Conservation (phyloP, 92 coral and sea anemone genomes). For the Palythoa grandis region DNA sequence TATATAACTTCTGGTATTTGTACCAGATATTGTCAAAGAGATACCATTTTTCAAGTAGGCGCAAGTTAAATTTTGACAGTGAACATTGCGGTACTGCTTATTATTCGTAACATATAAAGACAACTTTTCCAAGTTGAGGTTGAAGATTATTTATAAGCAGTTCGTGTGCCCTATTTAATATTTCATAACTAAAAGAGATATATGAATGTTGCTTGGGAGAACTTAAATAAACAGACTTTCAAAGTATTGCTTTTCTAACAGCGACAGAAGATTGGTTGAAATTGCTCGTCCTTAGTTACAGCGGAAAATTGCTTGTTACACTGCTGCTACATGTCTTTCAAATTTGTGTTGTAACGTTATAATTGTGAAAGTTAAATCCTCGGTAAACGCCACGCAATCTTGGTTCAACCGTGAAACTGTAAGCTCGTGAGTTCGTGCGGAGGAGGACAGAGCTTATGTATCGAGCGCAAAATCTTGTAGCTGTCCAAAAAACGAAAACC, state of each 20-base stretch:
- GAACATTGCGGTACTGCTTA: neutral
- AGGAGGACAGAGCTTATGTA: too few relatives aligned
- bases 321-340: neutral
- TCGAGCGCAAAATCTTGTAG: too few relatives aligned
- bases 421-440: neutral
- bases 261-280: neutral
- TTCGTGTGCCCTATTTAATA: conserved; percentile 30
- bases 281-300: too few relatives aligned
- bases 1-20: neutral
- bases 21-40: conserved; percentile 2
- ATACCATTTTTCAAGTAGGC: neutral
- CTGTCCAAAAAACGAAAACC: neutral
- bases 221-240: neutral
- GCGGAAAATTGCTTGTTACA: neutral
- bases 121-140: neutral
- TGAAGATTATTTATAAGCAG: conserved; percentile 36
- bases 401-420: neutral
- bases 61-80: neutral
- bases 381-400: neutral
- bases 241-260: neutral
- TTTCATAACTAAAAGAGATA: conserved; percentile 4
- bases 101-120: neutral
- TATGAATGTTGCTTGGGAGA: neutral
- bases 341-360: neutral
- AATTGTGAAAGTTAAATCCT: too few relatives aligned